A percentile compares a stretch with the other conserved stretches of the same genome.
These are phyloP conservation scores for Plebejus anna DNA, from an alignment of 2,888 invertebrate species.

Conservation along the genomic window DNA sequence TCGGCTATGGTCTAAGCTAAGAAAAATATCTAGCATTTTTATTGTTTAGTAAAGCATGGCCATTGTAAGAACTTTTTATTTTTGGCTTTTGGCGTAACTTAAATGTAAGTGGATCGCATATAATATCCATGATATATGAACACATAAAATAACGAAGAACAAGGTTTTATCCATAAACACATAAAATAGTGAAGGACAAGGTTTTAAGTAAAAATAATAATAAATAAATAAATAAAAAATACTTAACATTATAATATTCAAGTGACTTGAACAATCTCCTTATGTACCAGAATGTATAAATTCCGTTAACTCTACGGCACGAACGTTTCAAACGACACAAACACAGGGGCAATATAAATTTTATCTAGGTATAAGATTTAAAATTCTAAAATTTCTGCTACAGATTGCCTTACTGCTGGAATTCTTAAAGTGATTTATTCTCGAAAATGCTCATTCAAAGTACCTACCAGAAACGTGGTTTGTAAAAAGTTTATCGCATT, in stretches of 20 bases:
- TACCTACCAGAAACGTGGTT: conserved; percentile 13
- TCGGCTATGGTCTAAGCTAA: not conserved
- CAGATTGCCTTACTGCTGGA: conserved; percentile 18
- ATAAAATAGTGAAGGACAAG: not conserved
- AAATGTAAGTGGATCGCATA: not conserved
- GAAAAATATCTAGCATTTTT: too few relatives aligned
- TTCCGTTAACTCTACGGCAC: not conserved
- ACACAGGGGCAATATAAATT: conserved; percentile 11
- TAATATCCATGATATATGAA: not conserved
- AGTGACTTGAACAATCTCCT: not conserved
- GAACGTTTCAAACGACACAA: conserved; percentile 14
- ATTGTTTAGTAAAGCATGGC: too few relatives aligned
- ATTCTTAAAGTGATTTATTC: conserved; percentile 9
- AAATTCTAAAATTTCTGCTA: conserved; percentile 1
- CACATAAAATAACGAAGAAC: not conserved
- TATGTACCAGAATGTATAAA: not conserved
- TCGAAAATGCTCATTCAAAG: not conserved
- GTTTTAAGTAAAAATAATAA: not conserved
- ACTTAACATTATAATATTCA: not conserved
- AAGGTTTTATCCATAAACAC: not conserved
- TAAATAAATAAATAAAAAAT: not conserved
- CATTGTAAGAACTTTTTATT: too few relatives aligned
- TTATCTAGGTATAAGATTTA: conserved; percentile 12
- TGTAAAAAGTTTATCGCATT: not conserved
- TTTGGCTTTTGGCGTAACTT: too few relatives aligned